Evolutionary conservation across 2,113 vertebrate genomes (phyloP), one percentile per base, ranked within the genome.

Genomic region (Callipepla californica): DNA sequence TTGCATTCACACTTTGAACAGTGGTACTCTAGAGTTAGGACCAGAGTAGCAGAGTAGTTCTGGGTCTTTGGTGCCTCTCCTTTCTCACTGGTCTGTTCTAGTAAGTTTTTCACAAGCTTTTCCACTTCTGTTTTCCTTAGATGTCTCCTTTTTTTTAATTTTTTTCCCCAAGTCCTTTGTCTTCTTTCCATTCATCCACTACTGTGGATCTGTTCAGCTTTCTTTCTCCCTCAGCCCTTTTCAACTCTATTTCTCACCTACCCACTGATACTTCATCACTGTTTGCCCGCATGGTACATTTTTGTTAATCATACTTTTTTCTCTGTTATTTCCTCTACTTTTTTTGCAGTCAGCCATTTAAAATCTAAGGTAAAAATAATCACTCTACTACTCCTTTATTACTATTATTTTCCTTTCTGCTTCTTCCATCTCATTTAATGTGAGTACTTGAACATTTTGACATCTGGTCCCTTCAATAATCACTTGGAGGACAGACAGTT

Each of bases 41-140:
- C 61, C 38, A 57, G 7, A 1, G 1, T 0, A 6, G 53, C 38
- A 57, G 7, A 1, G 1, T 0, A 6, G 53, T 75, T 13, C 7
- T 81, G 13, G 44, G 28, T 65, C n/a, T 45, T 65, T 74, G 20
- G 20, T 28, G 13, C 36, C 20, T 73, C 83, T 25, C 63, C 68
- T 72, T 28, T 76, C 26, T 62, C 85, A 59, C 16, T n/a, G 34
- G 26, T 21, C 23, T 85, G 21, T 16, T 73, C 7, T 68, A 57
- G 50, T 21, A 48, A 69, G 20, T 14, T 68, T 8, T 82, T 82
- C 36, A 7, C 51, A 85, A 42, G 17, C 28, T 32, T 51, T 80
- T 65, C 76, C 16, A 68, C 65, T 44, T 75, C 38, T 26, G 0
- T 32, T 5, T 30, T 67, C 50, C 55, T 87, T 26, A 59, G 67